Conservation (phyloP, 2,113 vertebrate genomes). For the Petromus typicus region DNA sequence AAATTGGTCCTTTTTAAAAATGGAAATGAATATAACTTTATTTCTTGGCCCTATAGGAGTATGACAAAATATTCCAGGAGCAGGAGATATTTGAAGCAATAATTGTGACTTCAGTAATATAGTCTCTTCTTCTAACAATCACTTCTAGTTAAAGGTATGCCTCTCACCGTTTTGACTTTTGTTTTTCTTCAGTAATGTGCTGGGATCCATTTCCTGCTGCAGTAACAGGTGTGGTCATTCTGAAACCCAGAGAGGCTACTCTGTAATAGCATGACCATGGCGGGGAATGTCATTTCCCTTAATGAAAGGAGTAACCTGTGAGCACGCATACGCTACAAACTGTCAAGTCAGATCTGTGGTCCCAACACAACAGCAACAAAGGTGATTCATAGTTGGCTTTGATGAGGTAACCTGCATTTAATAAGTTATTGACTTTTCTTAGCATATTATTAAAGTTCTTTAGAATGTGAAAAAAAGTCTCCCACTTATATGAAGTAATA, state of each 20-base stretch:
- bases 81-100: background rate
- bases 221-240: background rate
- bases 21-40: background rate
- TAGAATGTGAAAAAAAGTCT: conserved; percentile 58
- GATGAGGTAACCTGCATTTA: conserved; percentile 79
- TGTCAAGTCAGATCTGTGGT: background rate
- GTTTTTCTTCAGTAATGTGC: background rate
- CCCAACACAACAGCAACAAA: conserved; percentile 53
- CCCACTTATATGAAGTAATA: conserved; percentile 63
- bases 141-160: background rate
- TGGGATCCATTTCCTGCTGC: background rate
- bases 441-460: conserved; percentile 76
- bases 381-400: conserved; percentile 78
- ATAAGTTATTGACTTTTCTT: conserved; percentile 73
- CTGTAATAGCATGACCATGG: background rate
- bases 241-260: background rate
- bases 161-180: background rate
- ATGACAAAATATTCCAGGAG: background rate
- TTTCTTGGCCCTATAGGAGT: background rate
- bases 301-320: background rate
- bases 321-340: background rate
- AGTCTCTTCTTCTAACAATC: background rate
- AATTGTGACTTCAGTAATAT: background rate
- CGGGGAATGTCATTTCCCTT: background rate
- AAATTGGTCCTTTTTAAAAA: background rate